These are phyloP conservation scores for Channa striata DNA, from an alignment of 2,797 vertebrate genomes.

Conservation along the genomic window DNA sequence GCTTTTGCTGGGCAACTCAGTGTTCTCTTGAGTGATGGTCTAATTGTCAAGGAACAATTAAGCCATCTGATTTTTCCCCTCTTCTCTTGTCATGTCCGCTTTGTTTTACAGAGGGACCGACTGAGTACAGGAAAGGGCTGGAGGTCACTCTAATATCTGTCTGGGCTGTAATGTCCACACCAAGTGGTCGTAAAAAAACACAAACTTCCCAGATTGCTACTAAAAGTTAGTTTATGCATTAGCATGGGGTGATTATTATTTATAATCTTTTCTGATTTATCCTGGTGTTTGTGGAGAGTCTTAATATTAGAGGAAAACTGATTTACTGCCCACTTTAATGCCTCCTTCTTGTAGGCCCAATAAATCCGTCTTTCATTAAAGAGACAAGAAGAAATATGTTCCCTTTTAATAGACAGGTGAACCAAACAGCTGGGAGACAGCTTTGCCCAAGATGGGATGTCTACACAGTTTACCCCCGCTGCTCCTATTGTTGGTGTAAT, in stretches of 20 bases:
- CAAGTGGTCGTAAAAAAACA: constrained; percentile 49
- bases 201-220: constrained; percentile 6
- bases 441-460: constrained; percentile 80
- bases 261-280: neutral
- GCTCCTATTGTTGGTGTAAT: constrained; percentile 76
- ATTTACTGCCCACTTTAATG: constrained; percentile 72
- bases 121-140: constrained; percentile 69
- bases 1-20: constrained; percentile 79
- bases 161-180: constrained; percentile 47
- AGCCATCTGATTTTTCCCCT: constrained; percentile 85
- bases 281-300: constrained; percentile 16
- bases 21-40: constrained; percentile 86
- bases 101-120: constrained; percentile 77
- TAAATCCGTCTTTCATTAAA: constrained; percentile 81
- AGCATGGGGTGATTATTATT: neutral
- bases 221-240: neutral
- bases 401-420: constrained; percentile 84
- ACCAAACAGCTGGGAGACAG: constrained; percentile 85
- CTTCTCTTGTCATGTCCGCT: constrained; percentile 72
- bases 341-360: constrained; percentile 65
- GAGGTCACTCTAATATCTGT: constrained; percentile 79
- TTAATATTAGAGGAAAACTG: constrained; percentile 50
- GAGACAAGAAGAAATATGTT: constrained; percentile 75
- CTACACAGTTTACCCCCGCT: constrained; percentile 75
- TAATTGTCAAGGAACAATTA: constrained; percentile 85